Evolutionary conservation across 2,797 vertebrate genomes (phyloP).

Genomic region (Rhinoraja longicauda): DNA sequence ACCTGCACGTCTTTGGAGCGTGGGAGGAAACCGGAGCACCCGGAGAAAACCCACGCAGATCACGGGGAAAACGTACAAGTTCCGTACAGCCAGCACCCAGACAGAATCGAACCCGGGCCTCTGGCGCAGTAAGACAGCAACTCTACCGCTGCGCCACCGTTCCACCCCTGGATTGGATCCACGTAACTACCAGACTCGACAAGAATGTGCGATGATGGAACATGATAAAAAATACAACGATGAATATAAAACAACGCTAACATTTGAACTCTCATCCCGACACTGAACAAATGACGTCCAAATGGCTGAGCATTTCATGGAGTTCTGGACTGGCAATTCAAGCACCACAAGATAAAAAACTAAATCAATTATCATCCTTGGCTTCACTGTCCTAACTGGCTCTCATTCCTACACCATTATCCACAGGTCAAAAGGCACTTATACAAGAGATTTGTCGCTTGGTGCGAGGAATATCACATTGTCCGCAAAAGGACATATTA

Average conservation of each 20-base stretch:
- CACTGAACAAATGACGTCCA: background rate
- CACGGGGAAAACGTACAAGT: no score
- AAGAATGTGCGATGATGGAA: background rate
- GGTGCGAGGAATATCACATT: background rate
- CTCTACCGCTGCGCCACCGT: no score
- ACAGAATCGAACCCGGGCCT: no score
- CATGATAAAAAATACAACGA: background rate
- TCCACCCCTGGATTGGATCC: background rate
- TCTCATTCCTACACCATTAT: background rate
- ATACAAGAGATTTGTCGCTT: background rate
- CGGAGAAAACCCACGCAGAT: no score
- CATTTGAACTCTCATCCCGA: background rate
- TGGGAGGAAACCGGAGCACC: no score
- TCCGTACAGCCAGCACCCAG: no score
- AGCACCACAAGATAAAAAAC: background rate
- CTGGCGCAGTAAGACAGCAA: no score
- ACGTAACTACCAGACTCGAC: background rate
- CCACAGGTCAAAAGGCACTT: background rate
- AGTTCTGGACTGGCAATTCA: background rate
- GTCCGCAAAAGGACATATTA: background rate
- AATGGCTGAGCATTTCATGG: no score
- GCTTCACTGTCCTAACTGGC: background rate
- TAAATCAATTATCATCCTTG: background rate
- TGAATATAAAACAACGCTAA: background rate
- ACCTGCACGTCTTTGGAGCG: no score